Conservation (phyloP, 2,113 vertebrate genomes). For the Naja naja region DNA sequence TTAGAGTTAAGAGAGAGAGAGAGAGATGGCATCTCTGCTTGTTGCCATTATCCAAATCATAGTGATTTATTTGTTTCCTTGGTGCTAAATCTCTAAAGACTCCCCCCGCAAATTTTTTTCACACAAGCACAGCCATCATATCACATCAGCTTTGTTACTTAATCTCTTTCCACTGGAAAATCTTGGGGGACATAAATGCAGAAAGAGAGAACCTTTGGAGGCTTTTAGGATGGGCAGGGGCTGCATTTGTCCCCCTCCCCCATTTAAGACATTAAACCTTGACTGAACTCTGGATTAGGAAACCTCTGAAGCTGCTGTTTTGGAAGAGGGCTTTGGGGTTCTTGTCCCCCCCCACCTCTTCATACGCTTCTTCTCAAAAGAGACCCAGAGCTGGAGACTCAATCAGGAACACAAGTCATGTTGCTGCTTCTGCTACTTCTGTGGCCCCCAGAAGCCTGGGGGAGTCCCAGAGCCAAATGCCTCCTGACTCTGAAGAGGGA, state of each 20-base stretch:
- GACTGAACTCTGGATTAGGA: background rate
- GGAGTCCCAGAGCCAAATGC: background rate
- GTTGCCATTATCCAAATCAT: background rate
- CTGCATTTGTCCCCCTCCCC: background rate
- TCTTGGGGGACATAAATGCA: background rate
- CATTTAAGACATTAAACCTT: background rate
- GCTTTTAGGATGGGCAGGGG: background rate
- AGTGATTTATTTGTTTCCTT: background rate
- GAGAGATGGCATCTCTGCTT: background rate
- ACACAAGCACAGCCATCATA: background rate
- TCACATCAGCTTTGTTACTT: background rate
- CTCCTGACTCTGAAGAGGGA: background rate
- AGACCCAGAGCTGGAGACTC: background rate
- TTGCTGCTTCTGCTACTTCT: background rate
- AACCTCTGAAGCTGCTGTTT: background rate
- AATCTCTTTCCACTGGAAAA: background rate
- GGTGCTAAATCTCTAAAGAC: background rate
- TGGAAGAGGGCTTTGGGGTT: background rate
- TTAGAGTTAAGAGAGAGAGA: background rate
- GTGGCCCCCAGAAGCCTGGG: background rate
- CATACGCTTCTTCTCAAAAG: background rate
- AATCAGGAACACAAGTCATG: background rate
- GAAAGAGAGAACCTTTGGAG: background rate
- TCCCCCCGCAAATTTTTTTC: background rate
- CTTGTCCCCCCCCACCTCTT: background rate